A percentile compares a stretch with the other conserved stretches of the same genome.
These are phyloP conservation scores for Eulemur coronatus DNA, from an alignment of 2,797 vertebrate species.

Conservation along the genomic window DNA sequence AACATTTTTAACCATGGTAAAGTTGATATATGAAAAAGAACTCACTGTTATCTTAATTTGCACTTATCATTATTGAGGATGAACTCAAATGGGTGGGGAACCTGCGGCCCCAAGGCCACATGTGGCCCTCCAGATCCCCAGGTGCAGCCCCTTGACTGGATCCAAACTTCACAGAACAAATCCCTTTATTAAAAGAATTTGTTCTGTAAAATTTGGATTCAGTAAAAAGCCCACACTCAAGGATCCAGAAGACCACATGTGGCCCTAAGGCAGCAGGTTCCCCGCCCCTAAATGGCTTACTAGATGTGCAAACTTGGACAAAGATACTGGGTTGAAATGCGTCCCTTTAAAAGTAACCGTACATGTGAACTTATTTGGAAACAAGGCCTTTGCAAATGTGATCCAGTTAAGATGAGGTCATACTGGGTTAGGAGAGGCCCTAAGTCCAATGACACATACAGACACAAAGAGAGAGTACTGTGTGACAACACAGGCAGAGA, in stretches of 20 bases:
- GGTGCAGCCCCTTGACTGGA: too few relatives aligned
- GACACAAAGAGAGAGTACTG: not conserved
- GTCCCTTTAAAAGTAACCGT: not conserved
- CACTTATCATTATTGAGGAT: not conserved
- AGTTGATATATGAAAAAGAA: not conserved
- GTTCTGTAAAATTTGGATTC: not conserved
- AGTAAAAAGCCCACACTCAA: not conserved
- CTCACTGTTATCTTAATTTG: not conserved
- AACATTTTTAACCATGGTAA: not conserved
- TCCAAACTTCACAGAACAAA: not conserved
- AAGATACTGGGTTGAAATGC: not conserved
- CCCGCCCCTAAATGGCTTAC: not conserved
- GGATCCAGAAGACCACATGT: not conserved
- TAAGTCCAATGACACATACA: not conserved
- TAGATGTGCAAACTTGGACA: not conserved
- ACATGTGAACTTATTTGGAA: not conserved
- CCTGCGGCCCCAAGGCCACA: not conserved
- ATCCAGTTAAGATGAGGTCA: not conserved
- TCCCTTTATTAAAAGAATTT: not conserved
- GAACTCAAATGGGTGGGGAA: not conserved
- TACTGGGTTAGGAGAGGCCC: not conserved
- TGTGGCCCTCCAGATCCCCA: not conserved
- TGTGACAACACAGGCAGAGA: not conserved
- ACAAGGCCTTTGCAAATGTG: not conserved
- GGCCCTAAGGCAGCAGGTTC: not conserved